Evolutionary conservation across 1,140 invertebrate genomes (phyloP), one percentile per base, ranked within the genome.

Genomic region (Leptopilina boulardi): DNA sequence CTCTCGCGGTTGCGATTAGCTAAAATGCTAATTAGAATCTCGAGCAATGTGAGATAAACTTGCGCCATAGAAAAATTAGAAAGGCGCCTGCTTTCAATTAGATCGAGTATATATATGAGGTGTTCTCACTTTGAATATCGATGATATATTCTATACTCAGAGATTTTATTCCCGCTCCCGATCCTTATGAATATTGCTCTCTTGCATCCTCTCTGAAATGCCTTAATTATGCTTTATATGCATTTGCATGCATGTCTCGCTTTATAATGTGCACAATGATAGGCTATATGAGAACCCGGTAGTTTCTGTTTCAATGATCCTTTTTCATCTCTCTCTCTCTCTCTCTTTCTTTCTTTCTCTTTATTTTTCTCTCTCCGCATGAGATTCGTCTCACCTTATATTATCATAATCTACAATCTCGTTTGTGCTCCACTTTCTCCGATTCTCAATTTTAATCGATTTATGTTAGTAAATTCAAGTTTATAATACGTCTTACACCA

Each of bases 41-140:
- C 54, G 56, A 70, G 74, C 30, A 59, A 30, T 34, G 71, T 76
- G 82, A 84, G 78, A 79, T 79, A 76, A 77, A 74, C 70, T 84
- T 84, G 77, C 83, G 79, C 80, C 83, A 83, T 51, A 76, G 77
- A 80, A 84, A 85, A 85, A 85, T 85, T 84, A 83, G 84, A 85
- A 85, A 85, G 84, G 84, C 82, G 75, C 71, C 76, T 77, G 75
- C 77, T 78, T 79, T 77, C 79, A 81, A 82, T 85, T 81, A 80
- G 79, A 83, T 83, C 82, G 77, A 73, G 56, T 38, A 30, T 30
- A 30, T 30, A 38, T 38, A 38, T 73, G 71, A n/a, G 76, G 19
- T 70, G 21, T 13, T 21, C 71, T 56, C 51, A 6, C 5, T n/a
- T 2, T 41, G 70, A 19, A 21, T 19, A 73, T 51, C 34, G 38